Evolutionary conservation across 2,888 invertebrate species (phyloP).

Genomic region (Cerceris rybyensis): DNA sequence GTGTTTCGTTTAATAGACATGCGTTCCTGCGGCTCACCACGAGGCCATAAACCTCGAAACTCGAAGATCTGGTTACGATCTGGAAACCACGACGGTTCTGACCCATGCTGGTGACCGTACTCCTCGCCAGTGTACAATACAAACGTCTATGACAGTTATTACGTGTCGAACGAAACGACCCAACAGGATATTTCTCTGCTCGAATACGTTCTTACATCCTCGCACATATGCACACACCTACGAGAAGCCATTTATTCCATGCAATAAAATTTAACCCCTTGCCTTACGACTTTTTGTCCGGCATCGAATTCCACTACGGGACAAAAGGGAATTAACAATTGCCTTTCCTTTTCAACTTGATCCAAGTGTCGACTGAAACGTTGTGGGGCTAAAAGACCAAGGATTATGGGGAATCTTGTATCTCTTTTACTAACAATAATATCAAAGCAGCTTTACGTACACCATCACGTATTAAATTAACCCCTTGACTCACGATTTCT

Average conservation of each 20-base stretch:
- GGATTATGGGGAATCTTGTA: too few species aligned
- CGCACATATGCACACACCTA: neutral
- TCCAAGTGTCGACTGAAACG: too few species aligned
- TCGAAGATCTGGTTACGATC: constrained; percentile 49
- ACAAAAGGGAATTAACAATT: too few species aligned
- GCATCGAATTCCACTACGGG: too few species aligned
- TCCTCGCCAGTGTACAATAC: constrained; percentile 3
- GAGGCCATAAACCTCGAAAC: constrained; percentile 55
- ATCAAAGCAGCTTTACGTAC: too few species aligned
- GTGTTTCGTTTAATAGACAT: constrained; percentile 40
- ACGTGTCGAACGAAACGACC: constrained; percentile 42
- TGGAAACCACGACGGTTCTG: constrained; percentile 32
- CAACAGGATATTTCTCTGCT: constrained; percentile 24
- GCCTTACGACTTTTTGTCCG: neutral
- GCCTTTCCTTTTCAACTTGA: too few species aligned
- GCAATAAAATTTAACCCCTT: neutral
- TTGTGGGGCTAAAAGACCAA: too few species aligned
- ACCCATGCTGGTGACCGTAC: constrained; percentile 8
- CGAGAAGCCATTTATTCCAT: neutral
- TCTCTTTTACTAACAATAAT: too few species aligned
- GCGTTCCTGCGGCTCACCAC: constrained; percentile 33
- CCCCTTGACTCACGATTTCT: too few species aligned
- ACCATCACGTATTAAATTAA: too few species aligned
- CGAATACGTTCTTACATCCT: neutral
- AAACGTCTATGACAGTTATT: constrained; percentile 52